phyloP scores from a whole-genome alignment of 2,113 vertebrate genomes.

The Pachypanchax playfairii region DNA sequence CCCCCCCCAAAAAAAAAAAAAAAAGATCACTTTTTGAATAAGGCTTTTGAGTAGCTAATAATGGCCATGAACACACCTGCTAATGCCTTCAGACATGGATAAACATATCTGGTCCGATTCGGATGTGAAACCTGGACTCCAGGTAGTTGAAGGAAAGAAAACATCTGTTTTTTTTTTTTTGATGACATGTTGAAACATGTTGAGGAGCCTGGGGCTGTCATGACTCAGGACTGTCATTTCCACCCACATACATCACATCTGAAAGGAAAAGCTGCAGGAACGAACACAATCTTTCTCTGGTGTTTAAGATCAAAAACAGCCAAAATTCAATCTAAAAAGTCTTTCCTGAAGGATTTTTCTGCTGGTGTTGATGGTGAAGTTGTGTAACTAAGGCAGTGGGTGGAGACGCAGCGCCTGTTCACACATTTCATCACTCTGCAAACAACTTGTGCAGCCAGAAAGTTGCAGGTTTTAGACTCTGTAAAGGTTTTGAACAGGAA shows the following conservation, averaged over 20 bases:
- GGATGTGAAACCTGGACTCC: background rate
- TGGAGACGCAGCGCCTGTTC: background rate
- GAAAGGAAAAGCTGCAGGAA: background rate
- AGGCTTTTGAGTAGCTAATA: too few species aligned
- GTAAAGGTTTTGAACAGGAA: background rate
- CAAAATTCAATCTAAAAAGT: background rate
- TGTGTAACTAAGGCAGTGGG: background rate
- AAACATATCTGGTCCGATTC: background rate
- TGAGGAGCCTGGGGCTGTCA: constrained; percentile 31
- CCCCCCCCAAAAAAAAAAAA: too few species aligned
- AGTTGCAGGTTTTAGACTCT: background rate
- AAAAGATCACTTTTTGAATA: too few species aligned
- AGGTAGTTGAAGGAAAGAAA: background rate
- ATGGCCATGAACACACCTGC: background rate
- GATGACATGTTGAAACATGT: constrained; percentile 62
- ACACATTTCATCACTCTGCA: constrained; percentile 4
- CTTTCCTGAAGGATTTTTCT: background rate
- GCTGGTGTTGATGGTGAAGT: background rate
- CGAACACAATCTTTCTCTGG: background rate
- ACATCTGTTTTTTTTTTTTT: too few species aligned
- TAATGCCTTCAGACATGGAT: too few species aligned
- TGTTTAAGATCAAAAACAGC: background rate
- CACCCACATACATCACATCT: constrained; percentile 21
- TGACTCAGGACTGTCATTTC: constrained; percentile 19
- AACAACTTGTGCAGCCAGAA: constrained; percentile 7